phyloP scores from a whole-genome alignment of 2,797 vertebrate genomes.

The Bucorvus abyssinicus region DNA sequence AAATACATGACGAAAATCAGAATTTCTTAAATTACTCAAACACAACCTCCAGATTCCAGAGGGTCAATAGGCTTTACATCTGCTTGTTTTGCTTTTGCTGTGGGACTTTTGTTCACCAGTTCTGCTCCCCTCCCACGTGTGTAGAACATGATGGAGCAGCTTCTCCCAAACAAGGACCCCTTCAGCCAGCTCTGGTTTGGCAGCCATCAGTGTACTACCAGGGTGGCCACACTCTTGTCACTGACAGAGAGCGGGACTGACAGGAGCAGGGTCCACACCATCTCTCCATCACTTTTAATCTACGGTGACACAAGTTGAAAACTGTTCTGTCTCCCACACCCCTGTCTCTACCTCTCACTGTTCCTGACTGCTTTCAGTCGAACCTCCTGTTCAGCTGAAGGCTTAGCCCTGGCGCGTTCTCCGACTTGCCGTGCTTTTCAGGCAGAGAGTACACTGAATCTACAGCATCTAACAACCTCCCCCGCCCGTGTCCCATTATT shows the following conservation, averaged over 20 bases:
- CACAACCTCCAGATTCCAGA: neutral
- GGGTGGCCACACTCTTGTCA: neutral
- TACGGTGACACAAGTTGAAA: neutral
- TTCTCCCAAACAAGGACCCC: neutral
- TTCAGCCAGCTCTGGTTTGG: neutral
- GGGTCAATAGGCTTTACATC: neutral
- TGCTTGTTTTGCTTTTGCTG: neutral
- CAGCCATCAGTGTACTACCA: fast-evolving
- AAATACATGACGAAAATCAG: neutral
- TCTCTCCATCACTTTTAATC: neutral
- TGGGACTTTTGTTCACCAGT: neutral
- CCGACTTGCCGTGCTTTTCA: neutral
- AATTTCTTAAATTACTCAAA: neutral
- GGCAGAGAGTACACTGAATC: neutral
- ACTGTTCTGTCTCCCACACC: fast-evolving
- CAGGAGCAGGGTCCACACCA: neutral
- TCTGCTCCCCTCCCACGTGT: fast-evolving
- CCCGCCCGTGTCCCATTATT: neutral
- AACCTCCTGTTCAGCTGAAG: neutral
- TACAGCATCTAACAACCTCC: neutral
- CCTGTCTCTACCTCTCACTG: neutral
- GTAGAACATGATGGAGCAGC: neutral
- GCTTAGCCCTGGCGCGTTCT: neutral
- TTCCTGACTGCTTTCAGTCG: neutral
- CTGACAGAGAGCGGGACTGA: neutral